Evolutionary conservation across 2,888 invertebrate genomes (phyloP).

Genomic region (Drosophila austrosaltans): DNA sequence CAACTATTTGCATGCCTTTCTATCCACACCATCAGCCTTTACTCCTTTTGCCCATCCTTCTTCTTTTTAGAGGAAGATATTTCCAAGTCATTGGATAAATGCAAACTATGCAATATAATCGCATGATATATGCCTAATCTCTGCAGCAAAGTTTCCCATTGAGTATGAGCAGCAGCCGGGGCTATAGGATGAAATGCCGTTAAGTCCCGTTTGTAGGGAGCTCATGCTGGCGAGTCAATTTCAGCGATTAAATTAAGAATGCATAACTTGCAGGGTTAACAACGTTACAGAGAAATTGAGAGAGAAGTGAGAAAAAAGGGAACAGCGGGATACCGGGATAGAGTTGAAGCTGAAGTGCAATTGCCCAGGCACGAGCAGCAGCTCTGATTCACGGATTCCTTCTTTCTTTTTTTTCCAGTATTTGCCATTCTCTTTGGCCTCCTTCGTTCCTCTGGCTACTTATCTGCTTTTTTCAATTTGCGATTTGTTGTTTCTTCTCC

Average conservation of each 20-base stretch:
- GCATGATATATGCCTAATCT: conserved; percentile 79
- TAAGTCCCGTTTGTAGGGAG: conserved; percentile 47
- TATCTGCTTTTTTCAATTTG: conserved; percentile 69
- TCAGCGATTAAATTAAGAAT: conserved; percentile 78
- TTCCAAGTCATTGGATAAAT: conserved; percentile 75
- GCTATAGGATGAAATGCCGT: conserved; percentile 22
- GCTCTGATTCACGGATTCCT: conserved; percentile 53
- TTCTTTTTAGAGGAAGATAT: conserved; percentile 32
- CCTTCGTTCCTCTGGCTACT: conserved; percentile 39
- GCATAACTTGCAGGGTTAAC: conserved; percentile 77
- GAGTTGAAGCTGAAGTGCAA: conserved; percentile 20
- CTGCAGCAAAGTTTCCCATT: conserved; percentile 63
- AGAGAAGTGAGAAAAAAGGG: not conserved
- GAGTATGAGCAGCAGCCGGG: conserved; percentile 32
- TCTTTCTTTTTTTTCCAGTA: conserved; percentile 29
- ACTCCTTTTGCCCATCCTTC: not conserved
- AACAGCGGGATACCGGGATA: conserved; percentile 32
- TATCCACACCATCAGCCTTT: not conserved
- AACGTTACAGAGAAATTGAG: conserved; percentile 40
- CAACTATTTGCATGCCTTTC: conserved; percentile 51
- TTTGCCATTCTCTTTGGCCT: conserved; percentile 63
- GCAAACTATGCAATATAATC: conserved; percentile 80
- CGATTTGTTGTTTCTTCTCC: conserved; percentile 54
- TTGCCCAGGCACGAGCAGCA: conserved; percentile 30
- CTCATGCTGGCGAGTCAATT: conserved; percentile 74